phyloP scores from a whole-genome alignment of 2,113 vertebrate genomes.

The Taurulus bubalis region DNA sequence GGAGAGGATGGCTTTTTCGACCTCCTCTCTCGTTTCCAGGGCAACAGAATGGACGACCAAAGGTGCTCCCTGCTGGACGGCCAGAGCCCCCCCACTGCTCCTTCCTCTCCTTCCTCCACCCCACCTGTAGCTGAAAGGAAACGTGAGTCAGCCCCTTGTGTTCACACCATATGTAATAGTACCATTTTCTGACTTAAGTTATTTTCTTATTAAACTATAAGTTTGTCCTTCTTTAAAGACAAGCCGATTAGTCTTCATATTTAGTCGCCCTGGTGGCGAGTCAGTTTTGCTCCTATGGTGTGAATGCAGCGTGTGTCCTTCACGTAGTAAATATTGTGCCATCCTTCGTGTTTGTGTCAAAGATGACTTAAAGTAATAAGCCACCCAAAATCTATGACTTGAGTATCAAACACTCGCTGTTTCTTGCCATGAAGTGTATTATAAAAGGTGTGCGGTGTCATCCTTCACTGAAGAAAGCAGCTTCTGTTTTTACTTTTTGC shows the following conservation, averaged over 20 bases:
- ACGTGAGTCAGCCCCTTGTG: constrained; percentile 83
- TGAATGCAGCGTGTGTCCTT: constrained; percentile 47
- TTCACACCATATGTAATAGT: constrained; percentile 47
- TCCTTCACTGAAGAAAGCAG: background rate
- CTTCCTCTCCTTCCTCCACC: constrained; percentile 77
- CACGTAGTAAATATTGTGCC: constrained; percentile 13
- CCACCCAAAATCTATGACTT: background rate
- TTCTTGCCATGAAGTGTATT: background rate
- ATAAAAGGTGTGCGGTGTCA: background rate
- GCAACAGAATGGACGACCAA: constrained; percentile 97
- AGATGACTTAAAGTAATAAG: constrained; percentile 4
- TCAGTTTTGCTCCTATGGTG: constrained; percentile 38
- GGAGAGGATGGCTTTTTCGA: constrained; percentile 96
- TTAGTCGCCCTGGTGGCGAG: background rate
- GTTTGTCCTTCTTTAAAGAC: background rate
- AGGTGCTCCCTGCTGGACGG: constrained; percentile 88
- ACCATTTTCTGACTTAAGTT: background rate
- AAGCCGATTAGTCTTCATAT: background rate
- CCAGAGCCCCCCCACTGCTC: constrained; percentile 72
- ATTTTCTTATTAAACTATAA: background rate
- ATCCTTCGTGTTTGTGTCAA: constrained; percentile 10
- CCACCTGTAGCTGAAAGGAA: constrained; percentile 84
- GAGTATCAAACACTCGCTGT: background rate
- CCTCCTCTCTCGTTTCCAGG: constrained; percentile 94
- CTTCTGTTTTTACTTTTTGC: background rate